Evolutionary conservation across 2,888 invertebrate species (phyloP), one percentile per base, ranked within the genome.

Genomic region (Cremastinae sp.): DNA sequence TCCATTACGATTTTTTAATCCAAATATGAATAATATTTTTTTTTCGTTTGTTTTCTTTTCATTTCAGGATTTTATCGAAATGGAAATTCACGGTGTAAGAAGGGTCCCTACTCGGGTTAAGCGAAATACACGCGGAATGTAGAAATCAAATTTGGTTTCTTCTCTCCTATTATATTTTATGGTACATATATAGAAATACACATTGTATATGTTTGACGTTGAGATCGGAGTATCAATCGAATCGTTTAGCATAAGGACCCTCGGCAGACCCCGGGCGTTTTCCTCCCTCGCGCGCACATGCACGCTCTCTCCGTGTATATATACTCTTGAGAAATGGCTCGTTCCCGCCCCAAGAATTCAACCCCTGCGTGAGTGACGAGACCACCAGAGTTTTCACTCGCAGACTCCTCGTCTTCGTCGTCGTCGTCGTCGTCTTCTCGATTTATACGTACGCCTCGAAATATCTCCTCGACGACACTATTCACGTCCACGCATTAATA

Each of bases 251-350:
- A 71, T 71, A 71, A 75, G 71, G 66, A 71, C 66, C 47, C 75
- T 59, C 64, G 38, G 10, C 64, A 51, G 45, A 65, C 75, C 75
- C 75, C 66, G 2, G 69, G 71, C 66, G 49, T 16, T 62, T 62
- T 41, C 12, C 66, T 65, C 65, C 58, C 62, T 56, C 36, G 14
- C 61, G 41, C 28, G 45, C 53, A 53, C 34, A 66, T 54, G 34
- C 18, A 28, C 18, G 28, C 18, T 16, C 2, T 68, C 36, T 58
- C 53, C 66, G 66, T 66, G 62, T n/a, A n/a, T n/a, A n/a, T n/a
- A n/a, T n/a, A n/a, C n/a, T n/a, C 75, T 75, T 71, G 75, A 75
- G 75, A 75, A 75, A 75, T 75, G 61, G 71, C 62, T 75, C 75
- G 71, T 75, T 71, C 71, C 75, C 61, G 71, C 75, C 75, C 75